phyloP scores from a whole-genome alignment of 1,140 invertebrate species.

The Diorhabda elongata region DNA sequence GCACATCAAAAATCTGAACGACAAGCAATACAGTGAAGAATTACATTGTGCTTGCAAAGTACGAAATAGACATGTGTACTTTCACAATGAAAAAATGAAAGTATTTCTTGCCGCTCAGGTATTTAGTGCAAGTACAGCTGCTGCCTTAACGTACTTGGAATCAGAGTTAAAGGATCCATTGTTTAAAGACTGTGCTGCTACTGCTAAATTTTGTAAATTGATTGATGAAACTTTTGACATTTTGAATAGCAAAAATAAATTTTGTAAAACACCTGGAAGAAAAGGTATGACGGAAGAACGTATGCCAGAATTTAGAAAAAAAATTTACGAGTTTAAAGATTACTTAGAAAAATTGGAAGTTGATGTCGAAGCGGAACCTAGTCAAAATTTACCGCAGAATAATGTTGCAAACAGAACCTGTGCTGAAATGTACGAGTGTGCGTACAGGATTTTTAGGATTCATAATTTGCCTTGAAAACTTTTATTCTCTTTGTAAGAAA shows the following conservation, averaged over 20 bases:
- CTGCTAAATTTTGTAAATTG: conserved; percentile 20
- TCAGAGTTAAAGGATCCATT: conserved; percentile 4
- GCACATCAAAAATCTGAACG: conserved; percentile 15
- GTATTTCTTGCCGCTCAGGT: not conserved
- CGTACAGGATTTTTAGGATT: too few species aligned
- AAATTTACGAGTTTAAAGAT: not conserved
- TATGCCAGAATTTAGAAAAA: not conserved
- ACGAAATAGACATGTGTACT: not conserved
- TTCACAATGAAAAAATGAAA: not conserved
- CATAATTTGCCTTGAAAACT: too few species aligned
- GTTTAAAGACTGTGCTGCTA: conserved; percentile 20
- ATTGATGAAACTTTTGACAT: conserved; percentile 26
- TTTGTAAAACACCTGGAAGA: conserved; percentile 11
- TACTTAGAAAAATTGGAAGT: not conserved
- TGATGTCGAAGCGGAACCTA: not conserved
- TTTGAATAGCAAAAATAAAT: conserved; percentile 22
- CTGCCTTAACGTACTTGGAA: not conserved
- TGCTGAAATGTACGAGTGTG: too few species aligned
- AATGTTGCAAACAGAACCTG: too few species aligned
- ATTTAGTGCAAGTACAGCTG: not conserved
- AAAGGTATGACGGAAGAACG: not conserved
- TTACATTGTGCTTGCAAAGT: not conserved
- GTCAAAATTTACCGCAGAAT: not conserved
- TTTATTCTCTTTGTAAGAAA: not conserved
- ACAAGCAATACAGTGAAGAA: not conserved